Evolutionary conservation across 2,888 invertebrate genomes (phyloP), one percentile per base, ranked within the genome.

Genomic region (Hypsopygia costalis): DNA sequence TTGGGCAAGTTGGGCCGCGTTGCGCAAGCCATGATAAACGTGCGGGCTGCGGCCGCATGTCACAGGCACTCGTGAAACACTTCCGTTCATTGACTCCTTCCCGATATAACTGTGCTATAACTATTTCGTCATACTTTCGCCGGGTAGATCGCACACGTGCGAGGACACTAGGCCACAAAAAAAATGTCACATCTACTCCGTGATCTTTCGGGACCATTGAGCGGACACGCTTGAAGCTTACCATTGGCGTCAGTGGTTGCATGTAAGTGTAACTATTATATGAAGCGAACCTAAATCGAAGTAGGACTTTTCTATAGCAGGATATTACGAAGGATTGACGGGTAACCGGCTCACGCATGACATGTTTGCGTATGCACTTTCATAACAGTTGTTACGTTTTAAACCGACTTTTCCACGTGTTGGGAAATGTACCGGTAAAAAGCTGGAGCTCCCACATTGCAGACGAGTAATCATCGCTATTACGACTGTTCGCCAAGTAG

Each of bases 31-130:
- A 62, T 66, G 83, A 85, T 82, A 83, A 81, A 76, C 68, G 72
- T 68, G 67, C 69, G 73, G 66, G 63, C 75, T 68, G 67, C 69
- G 73, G 66, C 64, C 75, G 77, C 76, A 77, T 86, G 83, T 85
- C 86, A 82, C 83, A 65, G 62, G 43, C 58, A 71, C 77, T 75
- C 73, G 80, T 83, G 81, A 85, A 87, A 85, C 69, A 85, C 85
- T 87, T 87, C 86, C 88, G 88, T 87, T 87, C 87, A 77, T 87
- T 87, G 88, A 88, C 88, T 87, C 81, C 77, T 81, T 79, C 80
- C 82, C 81, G 77, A 86, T 85, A 81, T 82, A 83, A 80, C 74
- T 64, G 66, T 61, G 71, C 69, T 72, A 67, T 68, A n/a, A 52
- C 68, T 62, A 65, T 87, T 77, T 82, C 78, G 82, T 80, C 81